Conservation (phyloP, 2,113 vertebrate species). For the Balaeniceps rex region DNA sequence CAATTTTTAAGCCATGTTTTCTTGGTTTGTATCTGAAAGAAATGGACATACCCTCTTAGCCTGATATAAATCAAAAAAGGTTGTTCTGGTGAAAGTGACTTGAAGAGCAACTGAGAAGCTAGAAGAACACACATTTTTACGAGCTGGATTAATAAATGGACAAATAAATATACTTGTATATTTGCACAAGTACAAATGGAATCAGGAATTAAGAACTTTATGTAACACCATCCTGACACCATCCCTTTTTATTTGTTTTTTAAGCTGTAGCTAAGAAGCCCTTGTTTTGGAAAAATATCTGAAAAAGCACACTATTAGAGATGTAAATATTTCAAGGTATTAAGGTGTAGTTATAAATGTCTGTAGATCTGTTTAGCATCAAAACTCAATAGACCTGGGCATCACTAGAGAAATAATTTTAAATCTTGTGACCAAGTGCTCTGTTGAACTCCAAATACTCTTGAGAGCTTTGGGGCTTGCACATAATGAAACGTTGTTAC, state of each 20-base stretch:
- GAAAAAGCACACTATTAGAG: not conserved
- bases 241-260: not conserved
- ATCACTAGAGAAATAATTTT: not conserved
- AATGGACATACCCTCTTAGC: not conserved
- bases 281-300: not conserved
- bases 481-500: not conserved
- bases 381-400: not conserved
- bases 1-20: not conserved
- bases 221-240: not conserved
- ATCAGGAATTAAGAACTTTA: not conserved
- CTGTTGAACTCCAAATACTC: not conserved
- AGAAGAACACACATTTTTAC: not conserved
- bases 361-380: not conserved
- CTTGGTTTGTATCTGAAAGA: not conserved
- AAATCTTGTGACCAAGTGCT: not conserved
- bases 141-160: not conserved
- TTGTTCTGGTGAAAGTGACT: not conserved
- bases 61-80: not conserved
- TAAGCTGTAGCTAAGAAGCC: not conserved
- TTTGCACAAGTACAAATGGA: not conserved
- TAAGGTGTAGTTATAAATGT: not conserved
- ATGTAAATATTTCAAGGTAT: not conserved
- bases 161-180: not conserved
- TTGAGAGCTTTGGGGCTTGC: not conserved
- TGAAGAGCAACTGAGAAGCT: not conserved